These are phyloP conservation scores for Diglossa cyanea DNA, from an alignment of 2,797 vertebrate species.

Conservation along the genomic window DNA sequence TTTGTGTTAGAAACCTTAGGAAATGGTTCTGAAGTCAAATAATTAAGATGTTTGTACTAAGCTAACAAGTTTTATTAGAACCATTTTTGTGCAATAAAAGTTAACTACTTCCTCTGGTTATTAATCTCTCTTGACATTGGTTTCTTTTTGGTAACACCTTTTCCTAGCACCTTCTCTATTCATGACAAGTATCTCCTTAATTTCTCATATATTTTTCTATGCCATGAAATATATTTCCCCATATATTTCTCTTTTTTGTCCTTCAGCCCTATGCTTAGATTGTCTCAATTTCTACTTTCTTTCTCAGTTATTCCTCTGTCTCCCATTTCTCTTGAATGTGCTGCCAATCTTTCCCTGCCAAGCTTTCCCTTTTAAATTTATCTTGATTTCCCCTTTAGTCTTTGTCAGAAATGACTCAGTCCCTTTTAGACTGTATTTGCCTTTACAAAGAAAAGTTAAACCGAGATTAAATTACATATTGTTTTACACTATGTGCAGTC, in stretches of 20 bases:
- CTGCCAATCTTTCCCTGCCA: conserved; percentile 33
- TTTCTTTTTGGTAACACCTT: background rate
- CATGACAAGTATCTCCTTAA: background rate
- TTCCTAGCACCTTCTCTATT: background rate
- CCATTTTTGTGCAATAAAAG: background rate
- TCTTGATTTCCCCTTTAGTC: background rate
- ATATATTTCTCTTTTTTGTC: background rate
- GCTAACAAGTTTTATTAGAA: background rate
- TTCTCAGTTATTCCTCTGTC: background rate
- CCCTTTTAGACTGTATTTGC: background rate
- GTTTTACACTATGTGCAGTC: background rate
- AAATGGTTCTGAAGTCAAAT: background rate
- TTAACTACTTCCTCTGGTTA: background rate
- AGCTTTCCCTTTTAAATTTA: conserved; percentile 14
- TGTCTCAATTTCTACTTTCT: background rate
- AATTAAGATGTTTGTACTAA: background rate
- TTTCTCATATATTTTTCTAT: background rate
- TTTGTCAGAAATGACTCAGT: conserved; percentile 25
- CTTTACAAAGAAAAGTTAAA: background rate
- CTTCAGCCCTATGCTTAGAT: background rate
- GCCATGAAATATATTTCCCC: background rate
- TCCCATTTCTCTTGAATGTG: background rate
- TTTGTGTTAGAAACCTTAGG: background rate
- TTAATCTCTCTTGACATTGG: background rate
- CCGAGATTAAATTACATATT: background rate